These are phyloP conservation scores for Slavum lentiscoides DNA, from an alignment of 2,888 invertebrate species.

Conservation along the genomic window DNA sequence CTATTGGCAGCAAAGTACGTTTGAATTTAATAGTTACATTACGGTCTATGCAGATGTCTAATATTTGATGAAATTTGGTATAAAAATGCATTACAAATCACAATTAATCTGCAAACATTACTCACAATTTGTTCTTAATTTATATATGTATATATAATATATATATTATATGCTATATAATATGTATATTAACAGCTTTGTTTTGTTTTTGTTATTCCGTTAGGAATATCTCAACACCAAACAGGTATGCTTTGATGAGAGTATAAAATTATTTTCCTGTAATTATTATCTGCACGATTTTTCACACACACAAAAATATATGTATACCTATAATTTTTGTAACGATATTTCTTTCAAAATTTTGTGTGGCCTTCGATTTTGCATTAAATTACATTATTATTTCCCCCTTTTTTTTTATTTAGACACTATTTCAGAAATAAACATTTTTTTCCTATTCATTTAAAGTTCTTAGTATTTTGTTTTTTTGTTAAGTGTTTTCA, in stretches of 20 bases:
- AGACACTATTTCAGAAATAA: neutral
- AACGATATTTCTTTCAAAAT: neutral
- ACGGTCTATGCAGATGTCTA: neutral
- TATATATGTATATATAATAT: neutral
- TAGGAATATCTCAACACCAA: constrained; percentile 52
- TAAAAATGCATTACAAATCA: neutral
- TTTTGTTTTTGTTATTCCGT: constrained; percentile 50
- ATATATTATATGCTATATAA: neutral
- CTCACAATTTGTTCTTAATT: constrained; percentile 5
- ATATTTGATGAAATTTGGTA: neutral
- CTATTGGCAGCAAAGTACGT: constrained; percentile 35
- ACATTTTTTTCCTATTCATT: neutral
- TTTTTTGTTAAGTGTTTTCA: neutral
- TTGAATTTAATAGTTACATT: constrained; percentile 15
- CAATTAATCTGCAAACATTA: neutral
- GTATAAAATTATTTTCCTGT: constrained; percentile 17
- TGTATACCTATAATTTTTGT: neutral
- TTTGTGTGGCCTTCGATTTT: neutral
- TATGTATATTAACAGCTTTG: constrained; percentile 44
- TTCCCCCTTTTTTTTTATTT: neutral
- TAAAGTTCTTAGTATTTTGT: neutral
- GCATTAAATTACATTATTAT: neutral
- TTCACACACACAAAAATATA: neutral
- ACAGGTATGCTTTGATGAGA: constrained; percentile 49
- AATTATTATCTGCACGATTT: constrained; percentile 32